Percentiles rank a stretch among this genome's conserved stretches.
Conservation (phyloP, 2,888 invertebrate genomes). For the Syrista parreyssii region DNA sequence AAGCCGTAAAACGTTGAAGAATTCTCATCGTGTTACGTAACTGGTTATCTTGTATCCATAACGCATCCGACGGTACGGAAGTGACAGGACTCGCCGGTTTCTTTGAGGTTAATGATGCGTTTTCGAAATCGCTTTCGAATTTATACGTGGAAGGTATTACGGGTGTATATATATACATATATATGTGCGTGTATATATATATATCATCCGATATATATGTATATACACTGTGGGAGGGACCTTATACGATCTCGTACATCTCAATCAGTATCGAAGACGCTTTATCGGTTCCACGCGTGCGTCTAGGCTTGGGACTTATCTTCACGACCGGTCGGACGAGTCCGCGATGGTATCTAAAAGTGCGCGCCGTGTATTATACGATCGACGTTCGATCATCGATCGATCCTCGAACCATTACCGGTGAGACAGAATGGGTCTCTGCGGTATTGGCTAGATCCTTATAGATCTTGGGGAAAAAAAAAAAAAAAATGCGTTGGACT, state of each 20-base stretch:
- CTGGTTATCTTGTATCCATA: too few species aligned
- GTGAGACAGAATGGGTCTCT: neutral
- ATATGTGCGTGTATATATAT: too few species aligned
- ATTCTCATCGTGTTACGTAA: too few species aligned
- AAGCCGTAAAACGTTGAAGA: neutral
- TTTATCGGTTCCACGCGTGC: neutral
- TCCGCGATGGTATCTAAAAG: neutral
- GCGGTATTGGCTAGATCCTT: neutral
- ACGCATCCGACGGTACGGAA: neutral
- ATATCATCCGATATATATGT: too few species aligned
- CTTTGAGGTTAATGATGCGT: neutral
- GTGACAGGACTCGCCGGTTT: neutral
- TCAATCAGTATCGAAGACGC: neutral
- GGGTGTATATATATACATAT: neutral
- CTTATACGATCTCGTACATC: neutral
- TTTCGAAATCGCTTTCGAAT: neutral
- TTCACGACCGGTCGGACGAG: neutral
- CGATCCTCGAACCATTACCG: neutral
- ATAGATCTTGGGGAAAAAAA: neutral
- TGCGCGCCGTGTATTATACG: neutral
- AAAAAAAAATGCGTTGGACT: neutral
- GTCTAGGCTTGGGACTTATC: neutral
- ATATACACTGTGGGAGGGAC: neutral
- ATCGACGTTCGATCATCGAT: neutral
- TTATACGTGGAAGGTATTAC: neutral